Base-by-base conservation (phyloP, 2,888 invertebrate species). In the Aporophyla nigra region DNA sequence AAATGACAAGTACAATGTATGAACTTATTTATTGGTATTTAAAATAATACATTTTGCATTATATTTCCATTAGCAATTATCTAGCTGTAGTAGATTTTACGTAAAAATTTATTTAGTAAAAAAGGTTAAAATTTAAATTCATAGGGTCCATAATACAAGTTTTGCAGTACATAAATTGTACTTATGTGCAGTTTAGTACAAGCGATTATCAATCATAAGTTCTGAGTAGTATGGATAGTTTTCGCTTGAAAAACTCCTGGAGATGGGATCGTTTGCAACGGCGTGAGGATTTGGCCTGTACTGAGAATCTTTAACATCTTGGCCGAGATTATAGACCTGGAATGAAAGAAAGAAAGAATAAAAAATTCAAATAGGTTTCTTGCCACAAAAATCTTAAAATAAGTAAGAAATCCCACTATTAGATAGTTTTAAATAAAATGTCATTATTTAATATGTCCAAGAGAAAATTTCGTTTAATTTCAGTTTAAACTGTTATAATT, bases 211-310 rank as follows among this genome's bases (percentile, higher is more conserved):
- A 27, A 69, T 27, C n/a, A 46, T 46, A 69, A 69, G 4, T 16
- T 69, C 69, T 27, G 70, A 69, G 0, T 6, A 10, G 21, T 70
- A 70, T 16, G 70, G 70, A 4, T 70, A 70, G n/a, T 69, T 70
- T 70, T 70, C 70, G 70, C n/a, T n/a, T 33, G 46, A 46, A 0
- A 46, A n/a, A 16, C 27, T 33, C 16, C 70, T 70, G n/a, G 27
- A n/a, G 27, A 69, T 70, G 16, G n/a, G 70, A 46, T 70, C 27
- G 6, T 70, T 70, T 46, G 43, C 46, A 46, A 46, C 1, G 70
- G n/a, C 7, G 46, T 16, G 10, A 10, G 16, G 70, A n/a, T 69
- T 46, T 27, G 46, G 16, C 7, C 12, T 70, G 16, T 12, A 12
- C 70, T n/a, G 16, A 9, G 33, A 24, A 49, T 49, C 71, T 33